Evolutionary conservation across 2,113 vertebrate species (phyloP).

Genomic region (Psammodynastes pulverulentus): DNA sequence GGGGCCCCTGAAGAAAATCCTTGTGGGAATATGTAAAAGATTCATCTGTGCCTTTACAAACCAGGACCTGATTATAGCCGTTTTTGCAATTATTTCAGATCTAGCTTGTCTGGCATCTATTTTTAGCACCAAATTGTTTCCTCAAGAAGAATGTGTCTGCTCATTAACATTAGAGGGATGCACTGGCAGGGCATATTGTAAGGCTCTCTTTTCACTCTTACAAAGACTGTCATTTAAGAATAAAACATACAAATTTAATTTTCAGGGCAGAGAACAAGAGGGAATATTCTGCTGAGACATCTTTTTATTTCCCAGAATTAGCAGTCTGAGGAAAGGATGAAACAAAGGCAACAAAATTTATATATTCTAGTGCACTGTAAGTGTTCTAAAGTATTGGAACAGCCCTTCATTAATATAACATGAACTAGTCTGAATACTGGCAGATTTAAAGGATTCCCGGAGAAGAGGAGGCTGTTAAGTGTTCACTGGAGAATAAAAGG

Average conservation of each 20-base stretch:
- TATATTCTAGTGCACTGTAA: slow-evolving; percentile 5
- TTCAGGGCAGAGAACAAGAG: slow-evolving; percentile 34
- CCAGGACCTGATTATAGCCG: slow-evolving; percentile 39
- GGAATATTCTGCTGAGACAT: slow-evolving; percentile 37
- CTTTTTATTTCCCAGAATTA: slow-evolving; percentile 30
- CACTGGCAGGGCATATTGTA: slow-evolving; percentile 51
- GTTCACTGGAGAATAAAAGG: not conserved
- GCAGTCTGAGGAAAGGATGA: slow-evolving; percentile 6
- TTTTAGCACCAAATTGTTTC: slow-evolving; percentile 75
- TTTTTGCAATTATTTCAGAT: slow-evolving; percentile 66
- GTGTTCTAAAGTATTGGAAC: not conserved
- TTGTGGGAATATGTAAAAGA: slow-evolving; percentile 41
- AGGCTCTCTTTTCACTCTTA: slow-evolving; percentile 53
- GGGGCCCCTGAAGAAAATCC: slow-evolving; percentile 36
- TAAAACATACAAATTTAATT: slow-evolving; percentile 40
- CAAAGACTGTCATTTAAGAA: slow-evolving; percentile 49
- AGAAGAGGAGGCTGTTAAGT: not conserved
- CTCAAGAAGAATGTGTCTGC: slow-evolving; percentile 64
- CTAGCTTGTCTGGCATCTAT: slow-evolving; percentile 68
- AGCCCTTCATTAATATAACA: not conserved
- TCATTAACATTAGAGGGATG: slow-evolving; percentile 68
- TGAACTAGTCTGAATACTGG: not conserved
- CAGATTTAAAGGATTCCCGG: not conserved
- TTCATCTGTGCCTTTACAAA: slow-evolving; percentile 55
- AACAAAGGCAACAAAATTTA: slow-evolving; percentile 45